Base-by-base conservation (phyloP, 2,888 invertebrate genomes). In the Acrobeloides nanus region DNA sequence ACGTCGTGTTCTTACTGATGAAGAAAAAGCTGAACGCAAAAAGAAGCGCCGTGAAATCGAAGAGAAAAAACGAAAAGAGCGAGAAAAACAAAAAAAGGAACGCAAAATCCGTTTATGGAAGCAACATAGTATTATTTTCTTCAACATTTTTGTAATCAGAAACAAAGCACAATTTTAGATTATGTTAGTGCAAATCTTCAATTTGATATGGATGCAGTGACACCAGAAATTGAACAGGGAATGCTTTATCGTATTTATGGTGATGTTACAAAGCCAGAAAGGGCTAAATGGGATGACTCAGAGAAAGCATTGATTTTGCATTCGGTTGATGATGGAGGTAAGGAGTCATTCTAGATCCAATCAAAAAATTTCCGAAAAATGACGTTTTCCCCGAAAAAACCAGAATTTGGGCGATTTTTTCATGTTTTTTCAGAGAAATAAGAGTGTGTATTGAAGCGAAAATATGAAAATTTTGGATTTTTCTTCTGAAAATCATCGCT, bases 231-330 rank as follows among this genome's bases (percentile, higher is more conserved):
- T 4, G 20, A 7, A 12, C 29, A 8, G 38, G 46, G 40, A 5
- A 26, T 32, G 2, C 20, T 51, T 5, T 48, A 51, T 23, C 75
- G 75, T 56, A 72, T 76, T 23, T 68, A 68, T 26, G 77, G 77
- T 18, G 76, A 77, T 56, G 75, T 77, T 23, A 75, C 75, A 6
- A 62, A 72, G 27, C 76, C 76, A 5, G 38, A 61, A 31, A 32
- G 40, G 1, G 21, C 26, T 2, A 10, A 21, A 4, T 37, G 58
- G 23, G 57, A 66, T 12, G 55, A 47, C 4, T 51, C 54, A 17
- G 44, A 51, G 8, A 52, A 61, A n/a, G 68, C 69, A 39, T 58
- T 76, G 21, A 64, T 76, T 27, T 57, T 76, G 5, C 76, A 77
- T 51, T 75, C 74, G 63, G 74, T 75, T 34, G 76, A 76, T 75